These are phyloP conservation scores for Fregetta grallaria DNA, from an alignment of 2,113 vertebrate species.

Conservation along the genomic window DNA sequence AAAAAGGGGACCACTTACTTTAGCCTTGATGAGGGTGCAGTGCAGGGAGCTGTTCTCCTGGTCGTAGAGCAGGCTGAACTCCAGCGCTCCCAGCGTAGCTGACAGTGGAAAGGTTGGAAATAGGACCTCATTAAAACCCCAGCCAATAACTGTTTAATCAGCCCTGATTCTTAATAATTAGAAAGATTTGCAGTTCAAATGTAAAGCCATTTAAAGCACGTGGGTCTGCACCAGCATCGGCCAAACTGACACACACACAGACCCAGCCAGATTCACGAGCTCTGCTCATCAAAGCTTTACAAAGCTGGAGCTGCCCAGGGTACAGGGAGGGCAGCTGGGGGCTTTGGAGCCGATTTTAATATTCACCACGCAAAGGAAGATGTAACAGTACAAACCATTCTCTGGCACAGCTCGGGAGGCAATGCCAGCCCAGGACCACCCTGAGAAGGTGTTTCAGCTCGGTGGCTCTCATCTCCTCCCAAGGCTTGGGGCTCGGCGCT, in stretches of 20 bases:
- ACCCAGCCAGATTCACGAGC: not conserved
- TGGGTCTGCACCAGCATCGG: rapidly evolving
- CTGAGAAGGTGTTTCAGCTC: not conserved
- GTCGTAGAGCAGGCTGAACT: conserved; percentile 92
- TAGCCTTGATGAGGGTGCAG: conserved; percentile 91
- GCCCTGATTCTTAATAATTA: not conserved
- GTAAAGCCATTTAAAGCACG: not conserved
- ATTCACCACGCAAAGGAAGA: not conserved
- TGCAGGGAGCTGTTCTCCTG: conserved; percentile 91
- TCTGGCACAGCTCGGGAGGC: not conserved
- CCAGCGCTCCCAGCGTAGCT: conserved; percentile 93
- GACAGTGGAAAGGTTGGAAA: not conserved
- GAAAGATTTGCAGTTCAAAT: not conserved
- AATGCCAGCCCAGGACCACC: not conserved
- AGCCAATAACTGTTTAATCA: not conserved
- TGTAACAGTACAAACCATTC: not conserved
- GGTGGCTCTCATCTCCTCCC: not conserved
- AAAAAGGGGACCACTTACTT: conserved; percentile 70
- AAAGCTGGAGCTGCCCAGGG: not conserved
- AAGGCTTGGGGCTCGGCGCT: rapidly evolving
- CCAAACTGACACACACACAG: rapidly evolving
- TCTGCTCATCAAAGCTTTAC: not conserved
- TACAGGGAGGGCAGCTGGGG: not conserved
- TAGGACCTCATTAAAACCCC: not conserved
- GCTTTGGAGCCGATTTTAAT: not conserved